Conservation (phyloP, 2,113 vertebrate genomes). For the Ciconia stormi region DNA sequence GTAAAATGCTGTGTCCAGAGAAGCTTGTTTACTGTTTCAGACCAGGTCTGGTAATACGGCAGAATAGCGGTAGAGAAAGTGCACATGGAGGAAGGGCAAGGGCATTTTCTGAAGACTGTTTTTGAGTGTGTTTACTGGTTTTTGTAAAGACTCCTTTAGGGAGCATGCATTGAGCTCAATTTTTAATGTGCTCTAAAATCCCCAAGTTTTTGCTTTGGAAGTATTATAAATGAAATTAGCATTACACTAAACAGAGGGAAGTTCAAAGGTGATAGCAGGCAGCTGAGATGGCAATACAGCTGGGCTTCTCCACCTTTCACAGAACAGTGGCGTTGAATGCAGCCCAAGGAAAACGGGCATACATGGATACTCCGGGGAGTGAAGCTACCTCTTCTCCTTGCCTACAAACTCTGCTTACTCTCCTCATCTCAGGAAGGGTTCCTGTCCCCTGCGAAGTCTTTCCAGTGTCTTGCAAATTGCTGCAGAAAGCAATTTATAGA, state of each 20-base stretch:
- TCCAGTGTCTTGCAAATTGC: not conserved
- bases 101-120: not conserved
- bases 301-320: not conserved
- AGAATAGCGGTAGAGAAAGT: not conserved
- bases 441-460: not conserved
- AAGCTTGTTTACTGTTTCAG: not conserved
- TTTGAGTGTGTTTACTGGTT: not conserved
- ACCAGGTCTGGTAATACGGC: not conserved
- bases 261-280: not conserved
- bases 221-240: not conserved
- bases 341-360: not conserved
- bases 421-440: not conserved
- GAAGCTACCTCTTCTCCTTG: not conserved
- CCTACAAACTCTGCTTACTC: not conserved
- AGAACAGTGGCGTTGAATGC: no score
- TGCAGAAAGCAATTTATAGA: not conserved
- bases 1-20: not conserved
- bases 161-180: not conserved
- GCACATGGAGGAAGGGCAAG: not conserved
- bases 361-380: accelerated
- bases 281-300: not conserved
- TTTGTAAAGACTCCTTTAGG: not conserved
- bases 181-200: not conserved
- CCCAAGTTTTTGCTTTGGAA: not conserved
- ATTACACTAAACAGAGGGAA: not conserved